phyloP scores from a whole-genome alignment of 2,888 invertebrate genomes.

The Apodemia mormo region DNA sequence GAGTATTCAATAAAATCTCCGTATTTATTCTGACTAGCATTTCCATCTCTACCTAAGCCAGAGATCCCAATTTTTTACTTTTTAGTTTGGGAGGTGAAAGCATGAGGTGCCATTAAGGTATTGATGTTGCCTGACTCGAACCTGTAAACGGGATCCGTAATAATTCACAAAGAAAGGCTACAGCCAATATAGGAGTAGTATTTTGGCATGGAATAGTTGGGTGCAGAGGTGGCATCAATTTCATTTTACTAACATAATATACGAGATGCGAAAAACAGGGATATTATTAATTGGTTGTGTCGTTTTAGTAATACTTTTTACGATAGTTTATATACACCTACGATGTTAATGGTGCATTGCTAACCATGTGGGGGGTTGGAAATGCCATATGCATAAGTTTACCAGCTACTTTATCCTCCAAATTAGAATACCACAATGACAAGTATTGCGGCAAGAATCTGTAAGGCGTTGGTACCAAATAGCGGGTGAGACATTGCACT shows the following conservation, averaged over 20 bases:
- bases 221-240: neutral
- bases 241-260: neutral
- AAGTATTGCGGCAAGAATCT: too few relatives aligned
- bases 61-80: constrained; percentile 57
- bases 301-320: too few relatives aligned
- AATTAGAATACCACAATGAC: too few relatives aligned
- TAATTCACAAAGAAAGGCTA: constrained; percentile 77
- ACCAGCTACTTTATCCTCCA: too few relatives aligned
- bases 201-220: constrained; percentile 28
- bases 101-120: constrained; percentile 69
- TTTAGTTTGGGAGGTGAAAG: constrained; percentile 63
- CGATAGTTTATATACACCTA: too few relatives aligned
- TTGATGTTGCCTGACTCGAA: constrained; percentile 52
- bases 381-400: too few relatives aligned
- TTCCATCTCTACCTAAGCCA: constrained; percentile 42
- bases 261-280: too few relatives aligned
- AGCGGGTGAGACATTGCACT: too few relatives aligned
- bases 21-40: constrained; percentile 14
- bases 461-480: too few relatives aligned
- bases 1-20: constrained; percentile 25
- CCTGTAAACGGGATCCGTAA: constrained; percentile 62
- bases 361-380: too few relatives aligned
- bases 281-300: too few relatives aligned
- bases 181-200: constrained; percentile 38
- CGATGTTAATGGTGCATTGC: too few relatives aligned